phyloP scores from a whole-genome alignment of 2,797 vertebrate species.

The Triplophysa bombifrons region DNA sequence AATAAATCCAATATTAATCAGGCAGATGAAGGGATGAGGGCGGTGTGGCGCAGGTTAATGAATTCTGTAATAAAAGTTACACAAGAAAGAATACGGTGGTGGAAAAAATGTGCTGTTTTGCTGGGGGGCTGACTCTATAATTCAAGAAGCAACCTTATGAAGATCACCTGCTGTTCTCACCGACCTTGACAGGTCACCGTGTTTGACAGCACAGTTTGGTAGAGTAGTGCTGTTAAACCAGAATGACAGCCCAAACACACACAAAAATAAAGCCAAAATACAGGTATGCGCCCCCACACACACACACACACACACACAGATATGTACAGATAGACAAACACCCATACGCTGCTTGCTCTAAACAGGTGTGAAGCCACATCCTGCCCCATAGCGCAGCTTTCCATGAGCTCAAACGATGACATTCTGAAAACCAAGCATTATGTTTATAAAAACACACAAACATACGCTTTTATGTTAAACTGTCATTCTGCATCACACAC shows the following conservation, averaged over 20 bases:
- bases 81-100: conserved; percentile 3
- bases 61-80: conserved; percentile 42
- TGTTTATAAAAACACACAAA: not conserved
- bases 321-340: not conserved
- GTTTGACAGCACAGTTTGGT: not conserved
- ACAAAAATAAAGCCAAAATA: not conserved
- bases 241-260: conserved; percentile 23
- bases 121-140: conserved; percentile 36
- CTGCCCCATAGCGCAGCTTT: conserved; percentile 35
- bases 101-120: conserved; percentile 12
- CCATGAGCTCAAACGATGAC: conserved; percentile 32
- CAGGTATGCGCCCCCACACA: conserved; percentile 6
- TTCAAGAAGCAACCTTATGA: conserved; percentile 19
- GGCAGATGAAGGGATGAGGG: conserved; percentile 13
- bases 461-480: conserved; percentile 5
- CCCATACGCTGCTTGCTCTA: conserved; percentile 46
- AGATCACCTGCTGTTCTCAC: conserved; percentile 26
- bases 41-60: conserved; percentile 26
- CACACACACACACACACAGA: not conserved
- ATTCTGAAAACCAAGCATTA: not conserved
- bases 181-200: conserved; percentile 1
- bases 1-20: conserved; percentile 29
- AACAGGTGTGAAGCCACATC: conserved; percentile 56
- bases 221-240: conserved; percentile 1
- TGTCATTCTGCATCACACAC: not conserved